Evolutionary conservation across 1,140 invertebrate genomes (phyloP), one percentile per base, ranked within the genome.

Genomic region (Heliothis virescens): DNA sequence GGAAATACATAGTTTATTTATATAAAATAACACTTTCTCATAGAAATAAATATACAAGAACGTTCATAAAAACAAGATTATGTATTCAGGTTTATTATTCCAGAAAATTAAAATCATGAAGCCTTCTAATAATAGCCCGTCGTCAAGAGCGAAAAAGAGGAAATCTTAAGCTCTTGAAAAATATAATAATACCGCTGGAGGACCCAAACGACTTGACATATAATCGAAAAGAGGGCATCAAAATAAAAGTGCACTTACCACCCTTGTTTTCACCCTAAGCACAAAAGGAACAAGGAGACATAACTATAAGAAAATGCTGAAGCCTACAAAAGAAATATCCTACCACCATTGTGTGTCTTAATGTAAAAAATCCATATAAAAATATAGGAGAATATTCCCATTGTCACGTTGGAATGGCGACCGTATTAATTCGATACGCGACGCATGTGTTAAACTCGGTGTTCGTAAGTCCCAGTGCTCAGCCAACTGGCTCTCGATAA

Each of bases 161-260:
- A 47, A 63, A 41, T 63, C 62, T 63, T 63, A 63, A 41, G 34
- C n/a, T n/a, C 62, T n/a, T 29, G 7, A 13, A 41, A 47, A 7
- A 16, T 41, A 63, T n/a, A 63, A 65, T 65, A 65, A 65, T 65
- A 47, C n/a, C n/a, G n/a, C 15, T 21, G n/a, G 41, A 63, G 9
- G 62, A 63, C 62, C 62, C 62, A 63, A 57, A 63, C 18, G 29
- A n/a, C 62, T 63, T 13, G 62, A n/a, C 4, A 3, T 63, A 63
- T 63, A 63, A 63, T 47, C 34, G 62, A 50, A 50, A 50, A 48
- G 63, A 67, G 63, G 50, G 16, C 63, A 63, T 63, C 63, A n/a
- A 67, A 67, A 67, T 67, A 67, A 67, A 67, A 67, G 41, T 67
- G 63, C 63, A 67, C 63, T 67, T 67, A 67, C 13, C 63, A 16